A percentile compares a stretch with the other conserved stretches of the same genome.
phyloP scores from a whole-genome alignment of 2,888 invertebrate genomes.

The Chrysodeixis includens region DNA sequence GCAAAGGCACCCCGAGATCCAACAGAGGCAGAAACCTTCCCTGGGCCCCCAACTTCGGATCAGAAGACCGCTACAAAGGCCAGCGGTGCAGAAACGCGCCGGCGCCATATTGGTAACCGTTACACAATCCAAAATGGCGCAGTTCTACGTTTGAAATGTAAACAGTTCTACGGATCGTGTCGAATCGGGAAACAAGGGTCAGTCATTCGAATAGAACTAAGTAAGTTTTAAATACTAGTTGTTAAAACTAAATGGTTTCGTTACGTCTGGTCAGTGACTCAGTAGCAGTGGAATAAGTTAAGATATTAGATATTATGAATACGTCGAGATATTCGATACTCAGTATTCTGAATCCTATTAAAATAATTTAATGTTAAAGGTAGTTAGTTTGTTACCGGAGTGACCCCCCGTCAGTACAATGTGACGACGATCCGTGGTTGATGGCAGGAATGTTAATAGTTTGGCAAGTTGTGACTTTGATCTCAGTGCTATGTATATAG shows the following conservation, averaged over 20 bases:
- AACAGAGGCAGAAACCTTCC: conserved; percentile 79
- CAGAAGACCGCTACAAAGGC: conserved; percentile 81
- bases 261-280: neutral
- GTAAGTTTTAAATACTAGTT: neutral
- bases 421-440: conserved; percentile 24
- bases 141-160: conserved; percentile 52
- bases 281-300: neutral
- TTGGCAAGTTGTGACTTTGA: conserved; percentile 49
- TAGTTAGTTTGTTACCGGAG: no score
- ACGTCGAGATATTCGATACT: conserved; percentile 4
- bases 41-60: conserved; percentile 78
- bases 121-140: conserved; percentile 38
- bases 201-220: neutral
- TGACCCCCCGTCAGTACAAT: conserved; percentile 31
- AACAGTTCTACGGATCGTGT: conserved; percentile 45
- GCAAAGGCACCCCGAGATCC: conserved; percentile 69
- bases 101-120: conserved; percentile 80
- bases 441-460: conserved; percentile 29
- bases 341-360: conserved; percentile 2
- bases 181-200: conserved; percentile 1
- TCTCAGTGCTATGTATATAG: conserved; percentile 57
- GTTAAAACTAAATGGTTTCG: neutral
- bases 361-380: neutral
- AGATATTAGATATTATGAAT: neutral
- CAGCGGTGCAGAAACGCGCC: conserved; percentile 80